phyloP scores from a whole-genome alignment of 30 jellyfish, hydroid and myxozoan genomes.

The Rhopilema esculentum region DNA sequence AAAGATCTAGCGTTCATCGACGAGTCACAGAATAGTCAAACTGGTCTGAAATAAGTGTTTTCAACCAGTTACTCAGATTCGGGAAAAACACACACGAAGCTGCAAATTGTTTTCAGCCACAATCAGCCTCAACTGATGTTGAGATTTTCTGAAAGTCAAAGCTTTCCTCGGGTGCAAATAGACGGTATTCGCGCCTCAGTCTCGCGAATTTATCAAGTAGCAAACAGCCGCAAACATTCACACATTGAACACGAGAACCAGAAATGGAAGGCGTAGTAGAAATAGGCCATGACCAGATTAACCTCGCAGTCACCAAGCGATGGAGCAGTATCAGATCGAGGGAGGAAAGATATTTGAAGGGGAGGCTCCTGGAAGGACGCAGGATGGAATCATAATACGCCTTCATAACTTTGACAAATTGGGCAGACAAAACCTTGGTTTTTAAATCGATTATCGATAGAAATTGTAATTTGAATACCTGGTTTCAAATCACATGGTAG shows the following conservation, averaged over 20 bases:
- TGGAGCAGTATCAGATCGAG: too few relatives aligned
- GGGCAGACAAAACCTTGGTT: too few relatives aligned
- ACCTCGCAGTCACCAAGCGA: not conserved
- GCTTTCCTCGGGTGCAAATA: constrained; percentile 36
- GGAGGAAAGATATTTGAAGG: too few relatives aligned
- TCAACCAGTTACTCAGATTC: not conserved
- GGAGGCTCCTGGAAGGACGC: too few relatives aligned
- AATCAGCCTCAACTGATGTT: not conserved
- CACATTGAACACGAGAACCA: not conserved
- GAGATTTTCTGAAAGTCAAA: not conserved
- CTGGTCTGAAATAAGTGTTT: not conserved
- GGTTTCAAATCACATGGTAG: too few relatives aligned
- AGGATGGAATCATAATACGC: too few relatives aligned
- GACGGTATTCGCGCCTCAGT: constrained; percentile 40
- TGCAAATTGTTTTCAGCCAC: constrained; percentile 20
- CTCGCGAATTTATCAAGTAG: constrained; percentile 19
- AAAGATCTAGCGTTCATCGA: too few relatives aligned
- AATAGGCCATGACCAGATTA: not conserved
- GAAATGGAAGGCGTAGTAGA: constrained; percentile 7
- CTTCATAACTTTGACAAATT: too few relatives aligned
- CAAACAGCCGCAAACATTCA: constrained; percentile 35
- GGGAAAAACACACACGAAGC: constrained; percentile 31
- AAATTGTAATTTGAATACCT: too few relatives aligned
- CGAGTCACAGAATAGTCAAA: too few relatives aligned
- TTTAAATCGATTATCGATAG: too few relatives aligned